Conservation (phyloP, 2,888 invertebrate genomes). For the Trypoxylon attenuatum region DNA sequence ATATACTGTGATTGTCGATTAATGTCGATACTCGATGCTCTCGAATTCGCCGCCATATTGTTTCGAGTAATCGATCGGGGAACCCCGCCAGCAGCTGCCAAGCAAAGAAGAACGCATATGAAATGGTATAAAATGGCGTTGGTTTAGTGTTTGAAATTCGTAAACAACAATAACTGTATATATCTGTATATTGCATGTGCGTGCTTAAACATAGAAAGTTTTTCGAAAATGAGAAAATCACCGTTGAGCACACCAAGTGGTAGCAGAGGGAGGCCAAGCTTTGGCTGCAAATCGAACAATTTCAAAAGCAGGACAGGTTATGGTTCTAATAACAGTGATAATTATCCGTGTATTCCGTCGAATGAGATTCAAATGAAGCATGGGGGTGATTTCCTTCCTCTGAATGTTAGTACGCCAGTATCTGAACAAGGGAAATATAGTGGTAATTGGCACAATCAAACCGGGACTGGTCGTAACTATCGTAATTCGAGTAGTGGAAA, state of each 20-base stretch:
- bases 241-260: conserved; percentile 61
- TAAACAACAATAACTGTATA: conserved; percentile 30
- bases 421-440: conserved; percentile 35
- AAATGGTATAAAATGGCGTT: conserved; percentile 18
- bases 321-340: conserved; percentile 31
- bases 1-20: not conserved
- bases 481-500: conserved; percentile 33
- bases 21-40: not conserved
- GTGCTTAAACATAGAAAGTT: conserved; percentile 2
- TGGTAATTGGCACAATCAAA: conserved; percentile 43
- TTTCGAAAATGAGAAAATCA: conserved; percentile 59
- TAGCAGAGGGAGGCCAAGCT: conserved; percentile 33
- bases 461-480: conserved; percentile 27
- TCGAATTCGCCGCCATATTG: too few relatives aligned
- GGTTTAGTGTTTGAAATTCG: conserved; percentile 24
- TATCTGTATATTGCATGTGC: conserved; percentile 23
- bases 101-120: not conserved
- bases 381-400: conserved; percentile 58
- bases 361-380: conserved; percentile 23
- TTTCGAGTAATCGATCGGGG: conserved; percentile 22
- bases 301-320: conserved; percentile 49
- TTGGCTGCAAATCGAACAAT: conserved; percentile 44
- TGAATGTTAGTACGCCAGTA: conserved; percentile 50
- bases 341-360: conserved; percentile 31
- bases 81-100: too few relatives aligned